Evolutionary conservation across 2,888 invertebrate species (phyloP).

Genomic region (Andrena chrysosceles): DNA sequence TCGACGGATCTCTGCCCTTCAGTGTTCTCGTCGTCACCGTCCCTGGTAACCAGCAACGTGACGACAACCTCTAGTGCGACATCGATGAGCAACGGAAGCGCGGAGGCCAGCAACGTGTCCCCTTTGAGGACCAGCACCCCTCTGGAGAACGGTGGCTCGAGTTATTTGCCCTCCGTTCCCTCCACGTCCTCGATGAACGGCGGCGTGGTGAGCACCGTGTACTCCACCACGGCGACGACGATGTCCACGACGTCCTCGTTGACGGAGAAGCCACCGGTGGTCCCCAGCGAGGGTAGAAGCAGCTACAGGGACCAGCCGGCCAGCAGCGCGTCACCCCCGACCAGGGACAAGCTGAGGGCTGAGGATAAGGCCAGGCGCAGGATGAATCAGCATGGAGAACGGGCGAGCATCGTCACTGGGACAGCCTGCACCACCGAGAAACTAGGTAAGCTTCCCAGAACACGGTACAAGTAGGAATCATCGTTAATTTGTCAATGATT

Average conservation of each 20-base stretch:
- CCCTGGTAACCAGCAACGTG: conserved; percentile 59
- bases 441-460: conserved; percentile 76
- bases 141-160: conserved; percentile 76
- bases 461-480: not conserved
- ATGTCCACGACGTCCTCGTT: conserved; percentile 53
- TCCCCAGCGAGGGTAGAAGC: conserved; percentile 69
- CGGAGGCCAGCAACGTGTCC: conserved; percentile 66
- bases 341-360: conserved; percentile 91
- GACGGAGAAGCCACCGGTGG: conserved; percentile 80
- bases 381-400: conserved; percentile 79
- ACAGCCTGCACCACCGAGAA: conserved; percentile 75
- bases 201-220: conserved; percentile 42
- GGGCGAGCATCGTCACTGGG: conserved; percentile 56
- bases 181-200: conserved; percentile 70
- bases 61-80: conserved; percentile 81
- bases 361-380: conserved; percentile 89
- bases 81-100: conserved; percentile 72
- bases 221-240: conserved; percentile 53
- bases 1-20: conserved; percentile 69
- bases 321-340: conserved; percentile 92
- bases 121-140: conserved; percentile 69
- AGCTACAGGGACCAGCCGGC: conserved; percentile 89
- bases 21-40: conserved; percentile 69
- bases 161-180: conserved; percentile 56
- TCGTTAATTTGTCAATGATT: not conserved